Conservation (phyloP, 2,113 vertebrate genomes). For the Rhineura floridana region DNA sequence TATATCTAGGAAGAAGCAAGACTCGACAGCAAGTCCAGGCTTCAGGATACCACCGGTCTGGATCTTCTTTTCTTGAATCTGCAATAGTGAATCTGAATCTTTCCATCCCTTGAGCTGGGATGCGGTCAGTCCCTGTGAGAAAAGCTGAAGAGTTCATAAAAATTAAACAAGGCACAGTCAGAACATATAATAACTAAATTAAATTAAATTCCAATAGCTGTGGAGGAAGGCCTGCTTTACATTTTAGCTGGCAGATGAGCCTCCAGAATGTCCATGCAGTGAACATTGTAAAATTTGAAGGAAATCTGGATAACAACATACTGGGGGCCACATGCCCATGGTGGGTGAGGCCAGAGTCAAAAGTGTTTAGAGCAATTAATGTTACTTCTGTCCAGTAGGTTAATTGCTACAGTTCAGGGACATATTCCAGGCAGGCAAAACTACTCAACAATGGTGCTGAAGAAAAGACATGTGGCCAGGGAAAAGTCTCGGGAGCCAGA, state of each 20-base stretch:
- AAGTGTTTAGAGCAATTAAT: too few relatives aligned
- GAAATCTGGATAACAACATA: too few relatives aligned
- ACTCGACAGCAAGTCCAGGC: constrained; percentile 6
- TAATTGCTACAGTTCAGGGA: too few relatives aligned
- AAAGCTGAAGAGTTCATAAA: constrained; percentile 59
- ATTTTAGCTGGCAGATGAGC: too few relatives aligned
- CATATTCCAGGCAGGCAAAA: too few relatives aligned
- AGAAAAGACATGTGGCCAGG: too few relatives aligned
- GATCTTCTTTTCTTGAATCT: background rate
- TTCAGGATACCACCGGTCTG: constrained; percentile 43
- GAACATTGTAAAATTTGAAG: background rate
- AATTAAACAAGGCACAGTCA: background rate
- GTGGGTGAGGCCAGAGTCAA: too few relatives aligned
- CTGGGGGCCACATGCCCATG: too few relatives aligned
- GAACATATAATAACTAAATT: background rate
- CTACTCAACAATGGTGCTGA: too few relatives aligned
- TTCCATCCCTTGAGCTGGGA: constrained; percentile 33
- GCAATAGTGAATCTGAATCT: background rate
- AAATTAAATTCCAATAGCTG: too few relatives aligned
- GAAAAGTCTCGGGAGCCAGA: too few relatives aligned
- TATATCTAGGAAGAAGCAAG: constrained; percentile 73
- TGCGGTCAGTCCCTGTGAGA: constrained; percentile 65
- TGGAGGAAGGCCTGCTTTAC: background rate
- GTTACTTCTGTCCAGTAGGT: too few relatives aligned
- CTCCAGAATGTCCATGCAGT: background rate